Evolutionary conservation across 2,797 vertebrate species (phyloP).

Genomic region (Streptopelia turtur): DNA sequence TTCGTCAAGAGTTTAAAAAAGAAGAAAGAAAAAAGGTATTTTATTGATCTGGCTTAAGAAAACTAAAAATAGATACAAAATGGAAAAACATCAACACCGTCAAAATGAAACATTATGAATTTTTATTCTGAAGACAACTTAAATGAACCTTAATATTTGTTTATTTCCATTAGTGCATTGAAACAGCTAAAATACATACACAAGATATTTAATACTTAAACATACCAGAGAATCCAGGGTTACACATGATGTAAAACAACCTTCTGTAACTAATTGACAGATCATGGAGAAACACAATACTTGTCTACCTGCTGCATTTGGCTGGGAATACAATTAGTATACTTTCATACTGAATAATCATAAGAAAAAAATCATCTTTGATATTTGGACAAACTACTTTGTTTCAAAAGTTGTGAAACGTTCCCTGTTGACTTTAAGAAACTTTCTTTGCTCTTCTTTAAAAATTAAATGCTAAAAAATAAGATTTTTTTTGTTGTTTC

Average conservation of each 20-base stretch:
- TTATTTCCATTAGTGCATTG: background rate
- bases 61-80: background rate
- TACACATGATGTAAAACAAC: background rate
- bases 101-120: background rate
- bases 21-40: background rate
- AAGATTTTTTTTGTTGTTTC: background rate
- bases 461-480: background rate
- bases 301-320: background rate
- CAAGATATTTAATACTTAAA: background rate
- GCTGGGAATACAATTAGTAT: background rate
- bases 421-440: background rate
- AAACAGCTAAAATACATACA: background rate
- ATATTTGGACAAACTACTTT: background rate
- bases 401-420: background rate
- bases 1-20: background rate
- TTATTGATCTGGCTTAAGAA: background rate
- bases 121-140: background rate
- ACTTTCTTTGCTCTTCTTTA: background rate
- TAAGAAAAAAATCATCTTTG: background rate
- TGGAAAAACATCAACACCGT: background rate
- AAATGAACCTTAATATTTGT: background rate
- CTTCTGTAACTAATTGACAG: background rate
- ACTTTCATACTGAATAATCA: background rate
- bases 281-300: background rate
- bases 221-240: background rate